These are phyloP conservation scores for Electrophaes corylata DNA, from an alignment of 2,888 invertebrate species.

Conservation along the genomic window DNA sequence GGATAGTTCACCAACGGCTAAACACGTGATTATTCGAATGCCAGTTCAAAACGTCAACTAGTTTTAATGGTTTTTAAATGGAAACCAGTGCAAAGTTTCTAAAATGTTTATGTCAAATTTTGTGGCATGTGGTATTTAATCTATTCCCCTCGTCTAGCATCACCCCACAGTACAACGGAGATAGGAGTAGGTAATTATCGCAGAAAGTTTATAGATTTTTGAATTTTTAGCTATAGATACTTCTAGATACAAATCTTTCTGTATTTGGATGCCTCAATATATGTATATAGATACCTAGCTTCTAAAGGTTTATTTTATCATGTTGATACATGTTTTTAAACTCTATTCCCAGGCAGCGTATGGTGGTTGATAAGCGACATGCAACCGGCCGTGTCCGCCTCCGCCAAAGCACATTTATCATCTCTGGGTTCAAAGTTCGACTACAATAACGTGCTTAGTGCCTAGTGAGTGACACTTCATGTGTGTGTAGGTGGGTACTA, in stretches of 20 bases:
- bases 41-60: background rate
- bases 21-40: background rate
- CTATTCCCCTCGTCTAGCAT: too few relatives aligned
- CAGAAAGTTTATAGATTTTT: too few relatives aligned
- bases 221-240: too few relatives aligned
- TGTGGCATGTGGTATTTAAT: too few relatives aligned
- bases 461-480: conserved; percentile 38
- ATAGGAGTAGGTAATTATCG: too few relatives aligned
- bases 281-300: background rate
- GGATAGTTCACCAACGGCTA: background rate
- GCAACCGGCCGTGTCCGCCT: conserved; percentile 58
- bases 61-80: too few relatives aligned
- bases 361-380: conserved; percentile 65
- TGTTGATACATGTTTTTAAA: conserved; percentile 3
- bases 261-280: too few relatives aligned
- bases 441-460: conserved; percentile 54
- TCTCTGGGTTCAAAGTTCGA: conserved; percentile 68
- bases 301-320: background rate
- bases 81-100: too few relatives aligned
- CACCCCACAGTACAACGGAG: too few relatives aligned
- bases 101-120: too few relatives aligned
- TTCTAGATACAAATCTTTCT: too few relatives aligned
- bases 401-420: conserved; percentile 64
- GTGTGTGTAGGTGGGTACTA: conserved; percentile 25
- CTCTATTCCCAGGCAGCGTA: conserved; percentile 44